These are phyloP conservation scores for Mormyrops boulengeri DNA, from an alignment of 2,797 vertebrate genomes.

Conservation along the genomic window DNA sequence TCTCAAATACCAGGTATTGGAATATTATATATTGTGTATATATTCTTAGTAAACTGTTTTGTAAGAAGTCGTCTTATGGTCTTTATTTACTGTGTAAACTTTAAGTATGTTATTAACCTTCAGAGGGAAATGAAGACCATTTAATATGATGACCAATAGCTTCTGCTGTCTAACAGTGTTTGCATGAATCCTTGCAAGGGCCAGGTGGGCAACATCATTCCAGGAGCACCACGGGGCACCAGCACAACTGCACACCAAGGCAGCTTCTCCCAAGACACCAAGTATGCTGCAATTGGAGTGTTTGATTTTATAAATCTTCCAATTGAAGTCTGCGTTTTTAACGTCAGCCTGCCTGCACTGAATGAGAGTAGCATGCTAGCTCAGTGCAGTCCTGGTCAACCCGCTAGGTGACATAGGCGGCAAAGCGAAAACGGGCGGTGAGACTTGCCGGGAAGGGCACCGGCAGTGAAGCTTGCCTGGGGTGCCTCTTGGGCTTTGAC, in stretches of 20 bases:
- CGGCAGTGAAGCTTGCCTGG: neutral
- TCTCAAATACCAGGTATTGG: neutral
- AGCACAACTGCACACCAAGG: neutral
- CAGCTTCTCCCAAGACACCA: neutral
- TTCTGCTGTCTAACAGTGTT: neutral
- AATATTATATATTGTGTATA: neutral
- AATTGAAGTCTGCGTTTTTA: neutral
- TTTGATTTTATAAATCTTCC: neutral
- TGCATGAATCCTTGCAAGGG: neutral
- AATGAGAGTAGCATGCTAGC: neutral
- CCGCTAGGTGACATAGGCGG: neutral
- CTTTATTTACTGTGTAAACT: neutral
- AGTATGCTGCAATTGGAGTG: neutral
- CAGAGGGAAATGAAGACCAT: neutral
- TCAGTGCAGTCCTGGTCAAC: neutral
- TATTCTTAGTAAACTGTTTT: neutral
- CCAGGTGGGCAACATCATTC: neutral
- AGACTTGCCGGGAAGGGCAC: neutral
- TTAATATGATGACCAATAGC: neutral
- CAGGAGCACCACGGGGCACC: neutral
- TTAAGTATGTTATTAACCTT: neutral
- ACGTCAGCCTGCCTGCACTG: neutral
- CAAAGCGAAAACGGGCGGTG: neutral
- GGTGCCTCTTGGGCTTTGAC: neutral
- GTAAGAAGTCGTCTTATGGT: neutral